phyloP scores from a whole-genome alignment of 2,888 invertebrate species.

The Tachina fera region DNA sequence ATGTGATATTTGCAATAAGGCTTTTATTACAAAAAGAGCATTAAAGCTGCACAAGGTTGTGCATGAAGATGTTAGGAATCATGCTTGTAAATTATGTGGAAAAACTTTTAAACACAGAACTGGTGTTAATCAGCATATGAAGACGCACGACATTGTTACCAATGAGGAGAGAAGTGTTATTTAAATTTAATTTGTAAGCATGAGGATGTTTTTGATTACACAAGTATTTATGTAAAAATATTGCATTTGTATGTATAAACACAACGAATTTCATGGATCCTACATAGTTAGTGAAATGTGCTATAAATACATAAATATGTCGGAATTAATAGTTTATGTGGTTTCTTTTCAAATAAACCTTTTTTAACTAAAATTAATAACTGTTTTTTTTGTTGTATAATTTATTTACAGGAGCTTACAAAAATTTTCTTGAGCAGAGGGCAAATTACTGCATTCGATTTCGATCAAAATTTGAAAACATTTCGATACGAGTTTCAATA shows the following conservation, averaged over 20 bases:
- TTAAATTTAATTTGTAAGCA: constrained; percentile 4
- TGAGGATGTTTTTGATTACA: neutral
- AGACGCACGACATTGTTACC: constrained; percentile 61
- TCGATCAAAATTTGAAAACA: no score
- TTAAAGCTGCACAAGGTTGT: constrained; percentile 61
- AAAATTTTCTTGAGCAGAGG: no score
- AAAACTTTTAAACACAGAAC: constrained; percentile 63
- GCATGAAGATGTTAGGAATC: constrained; percentile 64
- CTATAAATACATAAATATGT: no score
- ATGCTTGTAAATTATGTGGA: constrained; percentile 65
- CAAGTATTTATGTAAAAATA: neutral
- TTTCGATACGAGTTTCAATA: no score
- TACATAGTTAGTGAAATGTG: neutral
- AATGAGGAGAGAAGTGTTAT: constrained; percentile 28
- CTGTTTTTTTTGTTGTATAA: no score
- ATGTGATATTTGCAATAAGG: constrained; percentile 66
- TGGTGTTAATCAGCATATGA: constrained; percentile 65
- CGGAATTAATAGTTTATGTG: no score
- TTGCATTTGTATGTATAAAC: neutral
- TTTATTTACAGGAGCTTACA: no score
- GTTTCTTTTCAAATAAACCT: no score
- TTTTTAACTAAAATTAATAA: no score
- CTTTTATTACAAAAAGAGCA: constrained; percentile 66
- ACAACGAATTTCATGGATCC: neutral
- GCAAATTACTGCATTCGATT: no score